Conservation (phyloP, 1,140 invertebrate species). For the Drosophila novamexicana region DNA sequence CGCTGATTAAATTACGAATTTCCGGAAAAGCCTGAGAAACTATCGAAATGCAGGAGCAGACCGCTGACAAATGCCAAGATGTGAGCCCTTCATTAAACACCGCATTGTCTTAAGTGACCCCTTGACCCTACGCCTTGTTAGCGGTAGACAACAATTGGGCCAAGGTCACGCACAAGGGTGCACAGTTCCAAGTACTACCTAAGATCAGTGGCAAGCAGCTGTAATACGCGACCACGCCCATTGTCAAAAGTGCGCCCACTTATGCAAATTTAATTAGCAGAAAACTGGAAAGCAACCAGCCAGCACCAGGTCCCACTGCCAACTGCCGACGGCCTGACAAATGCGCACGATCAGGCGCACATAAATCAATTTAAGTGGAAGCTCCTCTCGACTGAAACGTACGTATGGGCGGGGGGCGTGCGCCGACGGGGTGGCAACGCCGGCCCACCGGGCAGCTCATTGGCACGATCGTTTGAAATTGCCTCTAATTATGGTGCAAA, state of each 20-base stretch:
- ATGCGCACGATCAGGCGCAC: constrained; percentile 64
- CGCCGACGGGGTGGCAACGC: background rate
- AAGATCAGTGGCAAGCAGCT: constrained; percentile 37
- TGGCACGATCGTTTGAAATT: constrained; percentile 65
- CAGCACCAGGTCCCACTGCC: constrained; percentile 21
- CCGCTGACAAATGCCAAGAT: constrained; percentile 61
- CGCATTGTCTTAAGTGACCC: constrained; percentile 68
- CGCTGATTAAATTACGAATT: constrained; percentile 69
- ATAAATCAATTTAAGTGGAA: constrained; percentile 81
- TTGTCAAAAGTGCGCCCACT: constrained; percentile 56
- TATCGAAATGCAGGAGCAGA: constrained; percentile 15
- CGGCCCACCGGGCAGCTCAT: constrained; percentile 2
- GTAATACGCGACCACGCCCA: constrained; percentile 57
- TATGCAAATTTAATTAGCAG: constrained; percentile 77
- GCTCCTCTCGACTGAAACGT: constrained; percentile 36
- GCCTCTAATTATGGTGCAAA: constrained; percentile 75
- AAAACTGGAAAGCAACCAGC: constrained; percentile 46
- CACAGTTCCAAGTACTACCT: background rate
- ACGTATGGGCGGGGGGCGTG: too few relatives aligned
- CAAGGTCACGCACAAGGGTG: constrained; percentile 67
- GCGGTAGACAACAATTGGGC: constrained; percentile 58
- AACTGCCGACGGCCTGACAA: constrained; percentile 47
- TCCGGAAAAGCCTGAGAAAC: constrained; percentile 49
- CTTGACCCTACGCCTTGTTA: constrained; percentile 70
- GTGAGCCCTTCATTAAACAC: constrained; percentile 53